These are phyloP conservation scores for Tachystola acroxantha DNA, from an alignment of 2,888 invertebrate genomes.

Conservation along the genomic window DNA sequence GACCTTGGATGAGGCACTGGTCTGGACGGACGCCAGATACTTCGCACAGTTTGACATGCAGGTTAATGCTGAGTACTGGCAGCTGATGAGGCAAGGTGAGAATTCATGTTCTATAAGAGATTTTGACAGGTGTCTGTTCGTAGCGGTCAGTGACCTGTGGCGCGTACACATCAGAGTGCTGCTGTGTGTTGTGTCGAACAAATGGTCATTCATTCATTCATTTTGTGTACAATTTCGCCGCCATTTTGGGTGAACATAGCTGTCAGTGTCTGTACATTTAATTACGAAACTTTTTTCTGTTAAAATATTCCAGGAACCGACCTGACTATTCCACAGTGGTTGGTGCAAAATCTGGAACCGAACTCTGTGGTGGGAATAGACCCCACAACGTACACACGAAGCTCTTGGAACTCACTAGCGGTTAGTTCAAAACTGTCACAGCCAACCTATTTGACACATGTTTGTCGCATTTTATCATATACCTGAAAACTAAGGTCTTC, in stretches of 20 bases:
- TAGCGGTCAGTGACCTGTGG: no score
- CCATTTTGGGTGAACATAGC: no score
- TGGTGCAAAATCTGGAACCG: constrained; percentile 79
- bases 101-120: neutral
- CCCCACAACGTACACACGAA: constrained; percentile 83
- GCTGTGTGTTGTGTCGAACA: no score
- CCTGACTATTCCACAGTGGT: constrained; percentile 83
- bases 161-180: no score
- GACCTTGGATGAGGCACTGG: constrained; percentile 82
- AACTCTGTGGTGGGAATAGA: constrained; percentile 88
- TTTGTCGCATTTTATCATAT: no score
- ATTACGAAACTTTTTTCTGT: no score
- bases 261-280: no score
- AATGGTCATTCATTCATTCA: no score
- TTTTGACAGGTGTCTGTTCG: no score
- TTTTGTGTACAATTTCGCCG: no score
- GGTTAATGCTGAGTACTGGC: constrained; percentile 88
- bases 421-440: constrained; percentile 31
- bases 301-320: constrained; percentile 71
- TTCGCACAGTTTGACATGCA: constrained; percentile 92
- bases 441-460: no score
- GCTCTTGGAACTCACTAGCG: constrained; percentile 80
- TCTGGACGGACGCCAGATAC: constrained; percentile 99
- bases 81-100: constrained; percentile 85
- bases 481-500: no score